Percentiles rank a stretch among this genome's conserved stretches.
Evolutionary conservation across 2,888 invertebrate species (phyloP).

Genomic region (Drosophila acutilabella): DNA sequence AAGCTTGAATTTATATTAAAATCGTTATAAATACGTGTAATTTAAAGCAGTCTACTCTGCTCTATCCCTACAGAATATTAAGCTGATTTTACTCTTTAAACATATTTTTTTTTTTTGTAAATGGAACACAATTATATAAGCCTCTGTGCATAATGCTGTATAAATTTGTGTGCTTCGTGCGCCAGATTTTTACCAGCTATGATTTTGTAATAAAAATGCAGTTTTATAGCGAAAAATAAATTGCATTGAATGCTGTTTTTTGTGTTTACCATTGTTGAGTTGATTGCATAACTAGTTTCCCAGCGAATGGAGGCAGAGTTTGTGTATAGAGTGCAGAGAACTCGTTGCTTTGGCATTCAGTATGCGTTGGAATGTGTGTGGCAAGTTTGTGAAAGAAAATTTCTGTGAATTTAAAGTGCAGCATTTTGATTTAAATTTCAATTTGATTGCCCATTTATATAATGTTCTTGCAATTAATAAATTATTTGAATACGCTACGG

Average conservation of each 20-base stretch:
- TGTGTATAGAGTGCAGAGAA: not conserved
- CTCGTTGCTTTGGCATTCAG: not conserved
- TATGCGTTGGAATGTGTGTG: not conserved
- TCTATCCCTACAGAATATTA: constrained; percentile 10
- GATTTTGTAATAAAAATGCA: constrained; percentile 79
- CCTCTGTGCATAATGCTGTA: constrained; percentile 57
- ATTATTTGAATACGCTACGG: constrained; percentile 8
- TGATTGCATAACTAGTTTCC: constrained; percentile 39
- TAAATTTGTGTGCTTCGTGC: constrained; percentile 61
- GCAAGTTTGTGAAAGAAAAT: not conserved
- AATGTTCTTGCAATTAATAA: constrained; percentile 5
- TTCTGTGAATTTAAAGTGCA: constrained; percentile 33
- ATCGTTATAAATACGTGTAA: no score
- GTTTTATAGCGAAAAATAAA: constrained; percentile 75
- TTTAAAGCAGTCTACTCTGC: no score
- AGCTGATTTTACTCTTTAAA: not conserved
- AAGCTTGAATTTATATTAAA: no score
- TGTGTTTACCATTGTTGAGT: constrained; percentile 42
- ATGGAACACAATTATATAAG: constrained; percentile 23
- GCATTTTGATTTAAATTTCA: constrained; percentile 5
- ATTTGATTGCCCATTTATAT: constrained; percentile 18
- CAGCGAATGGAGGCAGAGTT: not conserved
- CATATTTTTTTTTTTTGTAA: constrained; percentile 3
- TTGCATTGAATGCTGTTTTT: constrained; percentile 62
- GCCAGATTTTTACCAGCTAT: constrained; percentile 65